phyloP scores from a whole-genome alignment of 2,888 invertebrate genomes.

The Alviniconcha strummeri region DNA sequence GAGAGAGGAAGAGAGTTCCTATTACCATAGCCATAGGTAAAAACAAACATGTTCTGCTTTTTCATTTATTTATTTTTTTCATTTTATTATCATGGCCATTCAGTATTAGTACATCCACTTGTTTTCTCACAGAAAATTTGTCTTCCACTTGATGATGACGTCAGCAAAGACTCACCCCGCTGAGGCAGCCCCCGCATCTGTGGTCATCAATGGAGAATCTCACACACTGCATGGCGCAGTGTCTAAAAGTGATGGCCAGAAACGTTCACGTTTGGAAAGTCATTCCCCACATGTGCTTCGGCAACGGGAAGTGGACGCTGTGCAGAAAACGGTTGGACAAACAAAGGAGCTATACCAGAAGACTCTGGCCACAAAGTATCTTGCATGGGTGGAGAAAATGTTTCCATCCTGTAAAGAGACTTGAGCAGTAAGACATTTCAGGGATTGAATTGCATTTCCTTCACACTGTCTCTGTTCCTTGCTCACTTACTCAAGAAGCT shows the following conservation, averaged over 20 bases:
- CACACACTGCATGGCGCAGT: not conserved
- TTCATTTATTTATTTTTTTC: not conserved
- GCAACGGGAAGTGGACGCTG: constrained; percentile 22
- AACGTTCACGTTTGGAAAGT: constrained; percentile 30
- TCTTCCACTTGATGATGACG: constrained; percentile 45
- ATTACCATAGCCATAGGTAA: too few relatives aligned
- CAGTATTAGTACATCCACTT: not conserved
- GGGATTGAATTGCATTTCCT: not conserved
- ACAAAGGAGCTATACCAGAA: constrained; percentile 19
- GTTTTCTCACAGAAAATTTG: constrained; percentile 41
- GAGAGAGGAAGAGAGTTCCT: too few relatives aligned
- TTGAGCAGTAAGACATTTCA: not conserved
- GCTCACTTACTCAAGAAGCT: not conserved
- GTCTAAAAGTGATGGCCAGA: constrained; percentile 24
- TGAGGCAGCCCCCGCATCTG: not conserved
- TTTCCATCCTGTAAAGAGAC: constrained; percentile 12
- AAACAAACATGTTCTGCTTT: not conserved
- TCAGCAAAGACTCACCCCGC: constrained; percentile 12
- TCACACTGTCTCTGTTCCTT: not conserved
- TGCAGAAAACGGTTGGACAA: not conserved
- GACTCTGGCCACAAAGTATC: constrained; percentile 22
- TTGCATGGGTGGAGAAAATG: constrained; percentile 21
- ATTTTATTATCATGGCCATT: not conserved
- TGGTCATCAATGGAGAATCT: constrained; percentile 7
- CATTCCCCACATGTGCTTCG: constrained; percentile 2